A percentile compares a stretch with the other conserved stretches of the same genome.
These are phyloP conservation scores for Prenolepis imparis DNA, from an alignment of 2,888 invertebrate genomes.

Conservation along the genomic window DNA sequence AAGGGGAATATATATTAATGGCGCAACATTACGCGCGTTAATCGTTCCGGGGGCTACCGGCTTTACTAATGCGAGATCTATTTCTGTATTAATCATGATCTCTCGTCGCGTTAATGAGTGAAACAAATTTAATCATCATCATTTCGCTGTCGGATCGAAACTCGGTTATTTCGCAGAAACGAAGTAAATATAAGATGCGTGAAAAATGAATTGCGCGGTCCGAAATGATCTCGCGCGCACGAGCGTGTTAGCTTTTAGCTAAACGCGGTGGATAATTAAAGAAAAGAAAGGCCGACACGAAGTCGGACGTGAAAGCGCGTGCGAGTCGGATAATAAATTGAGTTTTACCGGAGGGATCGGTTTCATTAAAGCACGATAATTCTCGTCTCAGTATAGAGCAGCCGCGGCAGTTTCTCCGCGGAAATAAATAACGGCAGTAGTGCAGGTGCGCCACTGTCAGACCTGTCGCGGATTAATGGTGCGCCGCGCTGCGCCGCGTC, in stretches of 20 bases:
- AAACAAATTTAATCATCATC: slow-evolving; percentile 36
- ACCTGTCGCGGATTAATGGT: slow-evolving; percentile 58
- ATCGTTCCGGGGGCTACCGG: slow-evolving; percentile 21
- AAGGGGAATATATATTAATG: slow-evolving; percentile 47
- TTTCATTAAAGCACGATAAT: slow-evolving; percentile 57
- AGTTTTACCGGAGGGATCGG: slow-evolving; percentile 49
- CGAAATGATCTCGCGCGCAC: slow-evolving; percentile 31
- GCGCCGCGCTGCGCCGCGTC: slow-evolving; percentile 32
- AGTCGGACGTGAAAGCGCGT: slow-evolving; percentile 48
- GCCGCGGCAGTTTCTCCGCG: slow-evolving; percentile 42
- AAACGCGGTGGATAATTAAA: slow-evolving; percentile 38
- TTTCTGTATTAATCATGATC: slow-evolving; percentile 46
- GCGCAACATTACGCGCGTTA: slow-evolving; percentile 23
- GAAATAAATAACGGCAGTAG: slow-evolving; percentile 54
- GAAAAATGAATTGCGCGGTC: slow-evolving; percentile 36
- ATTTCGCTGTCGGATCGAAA: neutral
- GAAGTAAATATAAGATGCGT: slow-evolving; percentile 11
- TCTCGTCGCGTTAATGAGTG: slow-evolving; percentile 20
- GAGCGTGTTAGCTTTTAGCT: slow-evolving; percentile 23
- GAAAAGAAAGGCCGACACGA: slow-evolving; percentile 30
- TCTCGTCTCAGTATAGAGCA: slow-evolving; percentile 50
- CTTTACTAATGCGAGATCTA: slow-evolving; percentile 29
- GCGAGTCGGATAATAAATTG: slow-evolving; percentile 49
- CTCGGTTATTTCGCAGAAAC: neutral
- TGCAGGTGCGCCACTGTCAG: slow-evolving; percentile 59